Base-by-base conservation (phyloP, 1,140 invertebrate genomes). In the Thaumatotibia leucotreta region DNA sequence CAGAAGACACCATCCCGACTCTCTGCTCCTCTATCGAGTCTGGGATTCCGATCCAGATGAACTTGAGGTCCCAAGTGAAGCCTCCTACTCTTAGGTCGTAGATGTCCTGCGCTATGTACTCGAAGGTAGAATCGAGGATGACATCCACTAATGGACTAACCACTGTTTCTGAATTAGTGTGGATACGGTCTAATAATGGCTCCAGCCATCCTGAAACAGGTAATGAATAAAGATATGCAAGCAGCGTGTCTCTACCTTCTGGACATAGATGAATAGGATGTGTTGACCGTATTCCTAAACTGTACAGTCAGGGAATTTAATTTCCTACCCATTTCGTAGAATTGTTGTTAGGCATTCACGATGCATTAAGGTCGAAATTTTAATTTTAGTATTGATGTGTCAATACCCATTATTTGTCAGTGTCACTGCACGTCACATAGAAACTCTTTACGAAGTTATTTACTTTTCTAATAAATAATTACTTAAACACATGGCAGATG, bases 71-170 rank as follows among this genome's bases (percentile, higher is more conserved):
- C 74, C 74, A 79, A 17, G 54, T 69, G 11, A 79, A 79, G 4
- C 74, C 74, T 35, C 74, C 76, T 0, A 76, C 64, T 58, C 62
- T 63, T 5, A 85, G 52, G 10, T 85, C 66, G 17, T 74, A 45
- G 4, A 58, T 23, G 9, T 76, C 73, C 73, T 84, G 81, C 24
- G 73, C 31, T 49, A 79, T 78, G 24, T 75, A 76, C 69, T 79
- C 70, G 17, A 78, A 77, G 33, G 69, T 77, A 1, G 52, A 61
- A 81, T 97, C 96, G 75, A 96, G 95, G 73, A 98, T 96, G 33
- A 97, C 95, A 80, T 97, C 96, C 67, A 98, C 97, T 20, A 97
- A 95, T 1, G 95, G 95, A 85, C 96, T 97, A 1, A 97, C 97
- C 6, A 98, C 96, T 32, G 94, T 97, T 31, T 93, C 96, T 20